Evolutionary conservation across 2,888 invertebrate species (phyloP).

Genomic region (Hedya salicella): DNA sequence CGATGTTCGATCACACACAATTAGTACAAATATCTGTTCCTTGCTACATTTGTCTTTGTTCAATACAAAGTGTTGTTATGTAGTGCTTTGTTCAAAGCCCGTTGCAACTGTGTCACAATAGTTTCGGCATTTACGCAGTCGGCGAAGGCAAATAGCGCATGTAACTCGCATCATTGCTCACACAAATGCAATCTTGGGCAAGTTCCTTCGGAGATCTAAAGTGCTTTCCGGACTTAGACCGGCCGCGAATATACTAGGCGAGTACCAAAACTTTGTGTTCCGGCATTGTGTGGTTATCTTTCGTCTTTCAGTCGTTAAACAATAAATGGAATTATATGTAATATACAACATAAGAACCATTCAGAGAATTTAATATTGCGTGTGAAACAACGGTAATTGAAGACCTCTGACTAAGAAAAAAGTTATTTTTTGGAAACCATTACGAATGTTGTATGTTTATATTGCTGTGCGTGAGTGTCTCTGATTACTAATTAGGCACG

Average conservation of each 20-base stretch:
- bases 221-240: slow-evolving; percentile 34
- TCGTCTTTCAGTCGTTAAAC: background rate
- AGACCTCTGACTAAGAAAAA: too few species aligned
- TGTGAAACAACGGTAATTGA: too few species aligned
- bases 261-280: background rate
- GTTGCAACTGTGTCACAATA: slow-evolving; percentile 20
- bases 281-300: background rate
- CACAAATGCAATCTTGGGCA: slow-evolving; percentile 53
- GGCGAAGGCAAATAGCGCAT: slow-evolving; percentile 20
- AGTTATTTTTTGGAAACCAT: too few species aligned
- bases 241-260: background rate
- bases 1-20: background rate
- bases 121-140: slow-evolving; percentile 28
- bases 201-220: slow-evolving; percentile 39
- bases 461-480: too few species aligned
- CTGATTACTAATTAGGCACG: too few species aligned
- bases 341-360: too few species aligned
- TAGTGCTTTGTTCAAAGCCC: background rate
- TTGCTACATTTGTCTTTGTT: slow-evolving; percentile 16
- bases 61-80: background rate
- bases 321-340: background rate
- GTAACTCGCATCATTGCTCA: slow-evolving; percentile 51
- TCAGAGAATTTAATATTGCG: too few species aligned
- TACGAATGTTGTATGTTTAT: too few species aligned
- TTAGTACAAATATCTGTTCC: slow-evolving; percentile 2